A percentile compares a stretch with the other conserved stretches of the same genome.
Conservation (phyloP, 30 jellyfish, hydroid and myxozoan species). For the Hydractinia symbiolongicarpus region DNA sequence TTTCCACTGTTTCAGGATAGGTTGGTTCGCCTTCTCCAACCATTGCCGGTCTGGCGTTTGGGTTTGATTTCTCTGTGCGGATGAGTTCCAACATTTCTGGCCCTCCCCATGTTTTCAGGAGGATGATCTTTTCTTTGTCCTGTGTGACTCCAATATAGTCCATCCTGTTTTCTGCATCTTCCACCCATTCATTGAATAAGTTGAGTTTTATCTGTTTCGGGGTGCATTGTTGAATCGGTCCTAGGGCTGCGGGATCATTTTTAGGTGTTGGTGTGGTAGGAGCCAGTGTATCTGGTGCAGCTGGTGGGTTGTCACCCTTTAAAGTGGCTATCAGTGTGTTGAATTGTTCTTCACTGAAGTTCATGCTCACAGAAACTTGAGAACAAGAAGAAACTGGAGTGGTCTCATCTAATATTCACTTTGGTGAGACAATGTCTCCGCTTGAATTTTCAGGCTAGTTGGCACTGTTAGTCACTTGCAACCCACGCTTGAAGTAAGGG, state of each 20-base stretch:
- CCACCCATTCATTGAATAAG: conserved; percentile 21
- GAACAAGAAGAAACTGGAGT: background rate
- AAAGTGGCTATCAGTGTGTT: conserved; percentile 13
- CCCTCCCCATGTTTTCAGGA: conserved; percentile 34
- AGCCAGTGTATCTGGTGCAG: conserved; percentile 7
- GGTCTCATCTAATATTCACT: background rate
- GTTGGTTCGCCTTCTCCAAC: conserved; percentile 10
- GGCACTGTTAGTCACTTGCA: no score
- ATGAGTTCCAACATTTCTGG: conserved; percentile 28
- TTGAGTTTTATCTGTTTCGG: conserved; percentile 30
- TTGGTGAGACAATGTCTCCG: no score
- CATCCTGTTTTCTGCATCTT: conserved; percentile 17
- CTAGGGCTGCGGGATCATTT: conserved; percentile 36
- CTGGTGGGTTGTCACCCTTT: conserved; percentile 6
- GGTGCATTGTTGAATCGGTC: conserved; percentile 32
- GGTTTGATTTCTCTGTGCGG: conserved; percentile 31
- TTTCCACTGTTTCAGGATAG: no score
- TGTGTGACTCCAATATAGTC: background rate
- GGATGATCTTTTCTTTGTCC: conserved; percentile 25
- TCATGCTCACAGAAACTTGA: background rate
- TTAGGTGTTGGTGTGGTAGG: background rate
- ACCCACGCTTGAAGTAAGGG: no score
- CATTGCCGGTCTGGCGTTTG: conserved; percentile 14
- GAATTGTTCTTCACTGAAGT: conserved; percentile 29
- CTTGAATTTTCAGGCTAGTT: no score